Percentiles rank a stretch among this genome's conserved stretches.
Evolutionary conservation across 2,113 vertebrate species (phyloP).

Genomic region (Ornithorhynchus anatinus): DNA sequence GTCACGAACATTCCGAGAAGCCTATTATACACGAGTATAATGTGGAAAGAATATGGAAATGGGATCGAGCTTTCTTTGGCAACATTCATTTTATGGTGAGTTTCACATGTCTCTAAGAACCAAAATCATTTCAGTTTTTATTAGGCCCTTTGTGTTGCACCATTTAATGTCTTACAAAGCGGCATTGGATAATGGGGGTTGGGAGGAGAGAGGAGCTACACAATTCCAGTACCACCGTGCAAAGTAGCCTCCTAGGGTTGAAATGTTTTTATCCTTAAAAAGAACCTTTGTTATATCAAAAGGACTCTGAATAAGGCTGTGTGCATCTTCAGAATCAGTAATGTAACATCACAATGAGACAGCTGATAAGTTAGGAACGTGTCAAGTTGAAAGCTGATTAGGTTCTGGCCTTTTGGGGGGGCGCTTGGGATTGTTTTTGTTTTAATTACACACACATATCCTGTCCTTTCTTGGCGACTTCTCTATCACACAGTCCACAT

Average conservation of each 20-base stretch:
- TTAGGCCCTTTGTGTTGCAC: constrained; percentile 43
- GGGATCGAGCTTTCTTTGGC: constrained; percentile 17
- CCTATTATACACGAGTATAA: constrained; percentile 51
- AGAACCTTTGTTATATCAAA: constrained; percentile 9
- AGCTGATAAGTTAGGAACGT: neutral
- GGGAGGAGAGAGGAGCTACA: constrained; percentile 19
- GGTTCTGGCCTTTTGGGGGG: too few relatives aligned
- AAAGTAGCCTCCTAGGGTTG: constrained; percentile 26
- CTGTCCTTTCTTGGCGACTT: too few relatives aligned
- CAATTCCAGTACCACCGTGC: constrained; percentile 13
- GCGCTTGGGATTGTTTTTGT: too few relatives aligned
- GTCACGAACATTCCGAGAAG: constrained; percentile 63
- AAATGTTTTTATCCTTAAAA: constrained; percentile 29
- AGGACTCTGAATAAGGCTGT: neutral
- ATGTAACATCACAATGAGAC: neutral
- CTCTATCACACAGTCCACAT: too few relatives aligned
- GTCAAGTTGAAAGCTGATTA: neutral
- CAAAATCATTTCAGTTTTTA: constrained; percentile 42
- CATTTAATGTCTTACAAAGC: constrained; percentile 45
- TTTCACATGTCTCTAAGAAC: constrained; percentile 49
- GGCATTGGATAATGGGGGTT: constrained; percentile 29
- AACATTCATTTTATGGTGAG: constrained; percentile 47
- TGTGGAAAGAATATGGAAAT: constrained; percentile 56
- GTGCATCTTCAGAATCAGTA: neutral
- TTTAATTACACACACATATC: too few relatives aligned